phyloP scores from a whole-genome alignment of 1,140 invertebrate species.

The Eupristina koningsbergeri region DNA sequence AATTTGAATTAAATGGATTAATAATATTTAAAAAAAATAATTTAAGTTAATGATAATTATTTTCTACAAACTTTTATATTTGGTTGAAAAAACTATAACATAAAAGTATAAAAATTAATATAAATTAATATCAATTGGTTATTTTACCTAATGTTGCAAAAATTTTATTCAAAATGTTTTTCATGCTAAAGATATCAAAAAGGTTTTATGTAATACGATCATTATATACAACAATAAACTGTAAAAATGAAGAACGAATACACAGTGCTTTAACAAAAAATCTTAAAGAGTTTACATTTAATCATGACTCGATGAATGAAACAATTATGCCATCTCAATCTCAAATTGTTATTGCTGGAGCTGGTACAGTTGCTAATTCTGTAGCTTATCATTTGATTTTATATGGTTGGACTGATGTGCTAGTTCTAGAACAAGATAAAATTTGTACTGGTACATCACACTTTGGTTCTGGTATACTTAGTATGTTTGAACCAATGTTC shows the following conservation, averaged over 20 bases:
- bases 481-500: constrained; percentile 76
- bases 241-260: constrained; percentile 35
- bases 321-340: constrained; percentile 69
- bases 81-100: no score
- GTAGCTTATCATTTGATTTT: constrained; percentile 80
- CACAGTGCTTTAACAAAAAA: not conserved
- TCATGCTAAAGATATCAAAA: constrained; percentile 33
- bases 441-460: constrained; percentile 80
- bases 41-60: no score
- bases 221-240: constrained; percentile 48
- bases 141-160: constrained; percentile 50
- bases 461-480: constrained; percentile 79
- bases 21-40: no score
- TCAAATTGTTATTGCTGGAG: constrained; percentile 79
- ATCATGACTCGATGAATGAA: constrained; percentile 36
- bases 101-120: not conserved
- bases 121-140: not conserved
- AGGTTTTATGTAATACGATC: constrained; percentile 13
- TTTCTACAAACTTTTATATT: no score
- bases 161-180: constrained; percentile 44
- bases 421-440: constrained; percentile 79
- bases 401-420: constrained; percentile 78
- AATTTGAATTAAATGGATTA: no score
- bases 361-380: constrained; percentile 79
- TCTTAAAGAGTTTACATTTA: not conserved